Base-by-base conservation (phyloP, 1,140 invertebrate genomes). In the Coptotermes formosanus region DNA sequence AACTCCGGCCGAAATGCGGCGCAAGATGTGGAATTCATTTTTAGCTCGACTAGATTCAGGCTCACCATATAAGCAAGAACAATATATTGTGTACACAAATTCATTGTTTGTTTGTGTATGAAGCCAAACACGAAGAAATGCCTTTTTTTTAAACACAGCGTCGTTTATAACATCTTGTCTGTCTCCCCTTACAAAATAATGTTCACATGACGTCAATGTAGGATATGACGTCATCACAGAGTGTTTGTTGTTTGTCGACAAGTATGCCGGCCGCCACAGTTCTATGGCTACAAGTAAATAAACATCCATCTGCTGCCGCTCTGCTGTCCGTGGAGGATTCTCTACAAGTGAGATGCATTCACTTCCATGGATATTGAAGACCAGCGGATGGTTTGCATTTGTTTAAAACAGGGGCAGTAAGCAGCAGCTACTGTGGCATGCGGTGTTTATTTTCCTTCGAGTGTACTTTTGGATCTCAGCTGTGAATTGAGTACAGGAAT, bases 121-220 rank as follows among this genome's bases (percentile, higher is more conserved):
- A 30, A 75, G 64, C 25, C 64, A 75, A 75, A 75, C 64, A 75
- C 64, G 64, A 75, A 75, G 64, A 75, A 75, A 75, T 75, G 64
- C 64, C 30, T 75, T 30, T 75, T 75, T 75, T 75, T 30, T 30
- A 75, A n/a, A 75, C n/a, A 75, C 64, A 30, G n/a, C 25, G 64
- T 75, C 25, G 64, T 75, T 75, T 75, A 75, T 30, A 75, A 75
- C 64, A 75, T 75, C 64, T 75, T 75, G 64, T 75, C 64, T 75
- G n/a, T 75, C 64, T 75, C 64, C 64, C 64, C 64, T 75, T 75
- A 75, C 64, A 75, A 75, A 75, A 75, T 75, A 75, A 75, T 75
- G 64, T 75, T 75, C 64, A 75, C 25, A 75, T 75, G 64, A 75
- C 64, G 64, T 75, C 64, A 75, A 75, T 75, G 64, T 75, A 75